These are phyloP conservation scores for Enteromius trimaculatus DNA, from an alignment of 2,797 vertebrate genomes.

Conservation along the genomic window DNA sequence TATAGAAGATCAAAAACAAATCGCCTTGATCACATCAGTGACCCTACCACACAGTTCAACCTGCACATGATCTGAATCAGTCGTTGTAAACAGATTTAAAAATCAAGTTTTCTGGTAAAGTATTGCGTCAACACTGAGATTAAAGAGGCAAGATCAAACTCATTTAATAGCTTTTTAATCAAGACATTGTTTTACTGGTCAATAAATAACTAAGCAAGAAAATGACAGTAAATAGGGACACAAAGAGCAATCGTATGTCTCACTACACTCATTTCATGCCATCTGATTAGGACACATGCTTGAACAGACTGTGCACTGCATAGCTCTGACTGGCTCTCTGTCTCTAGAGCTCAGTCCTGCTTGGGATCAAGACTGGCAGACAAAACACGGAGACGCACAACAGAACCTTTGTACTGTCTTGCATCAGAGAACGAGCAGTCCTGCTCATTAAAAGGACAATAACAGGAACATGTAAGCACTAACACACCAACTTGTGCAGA, in stretches of 20 bases:
- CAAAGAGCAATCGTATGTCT: constrained; percentile 21
- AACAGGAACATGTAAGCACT: constrained; percentile 37
- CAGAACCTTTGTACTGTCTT: constrained; percentile 42
- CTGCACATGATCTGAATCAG: neutral
- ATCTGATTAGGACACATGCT: constrained; percentile 26
- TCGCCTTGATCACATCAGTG: neutral
- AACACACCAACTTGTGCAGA: constrained; percentile 14
- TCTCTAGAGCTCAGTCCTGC: constrained; percentile 20
- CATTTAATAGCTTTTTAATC: neutral
- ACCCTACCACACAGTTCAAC: neutral
- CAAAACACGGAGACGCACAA: constrained; percentile 38
- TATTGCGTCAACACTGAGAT: neutral
- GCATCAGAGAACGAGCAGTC: constrained; percentile 18
- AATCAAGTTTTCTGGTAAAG: neutral
- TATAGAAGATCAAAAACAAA: constrained; percentile 1
- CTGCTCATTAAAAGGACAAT: constrained; percentile 33
- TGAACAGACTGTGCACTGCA: constrained; percentile 27
- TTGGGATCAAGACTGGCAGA: constrained; percentile 27
- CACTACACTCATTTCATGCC: constrained; percentile 16
- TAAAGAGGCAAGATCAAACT: neutral
- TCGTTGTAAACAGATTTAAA: neutral
- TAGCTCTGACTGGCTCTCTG: constrained; percentile 29
- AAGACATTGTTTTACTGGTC: neutral
- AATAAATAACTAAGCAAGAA: neutral
- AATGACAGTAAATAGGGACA: neutral